Conservation (phyloP, 2,888 invertebrate species). For the Schizaphis graminum region DNA sequence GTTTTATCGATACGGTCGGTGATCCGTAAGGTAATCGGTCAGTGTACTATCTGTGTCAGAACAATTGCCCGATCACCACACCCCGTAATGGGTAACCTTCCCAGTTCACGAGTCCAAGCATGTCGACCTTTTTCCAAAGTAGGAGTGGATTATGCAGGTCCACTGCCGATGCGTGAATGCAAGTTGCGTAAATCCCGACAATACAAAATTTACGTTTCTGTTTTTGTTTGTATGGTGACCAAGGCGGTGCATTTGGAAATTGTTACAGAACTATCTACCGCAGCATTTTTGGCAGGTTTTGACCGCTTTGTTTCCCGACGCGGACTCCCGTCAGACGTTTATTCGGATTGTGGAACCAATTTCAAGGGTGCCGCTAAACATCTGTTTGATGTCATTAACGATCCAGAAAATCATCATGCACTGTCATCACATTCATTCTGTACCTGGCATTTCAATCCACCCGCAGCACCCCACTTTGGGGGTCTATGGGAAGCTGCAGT, state of each 20-base stretch:
- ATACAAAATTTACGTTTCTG: not conserved
- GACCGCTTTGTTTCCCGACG: not conserved
- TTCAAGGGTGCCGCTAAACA: not conserved
- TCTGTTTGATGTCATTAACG: not conserved
- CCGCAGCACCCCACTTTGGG: no score
- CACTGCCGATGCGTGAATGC: conserved; percentile 57
- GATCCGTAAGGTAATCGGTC: conserved; percentile 52
- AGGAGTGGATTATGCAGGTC: conserved; percentile 66
- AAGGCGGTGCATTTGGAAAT: not conserved
- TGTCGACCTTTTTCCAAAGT: conserved; percentile 41
- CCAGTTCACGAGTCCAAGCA: conserved; percentile 48
- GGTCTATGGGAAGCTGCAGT: no score
- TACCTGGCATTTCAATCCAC: no score
- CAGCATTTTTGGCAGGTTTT: not conserved
- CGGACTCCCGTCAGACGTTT: not conserved
- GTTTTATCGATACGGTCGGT: not conserved
- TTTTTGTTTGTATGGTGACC: not conserved
- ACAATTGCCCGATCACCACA: conserved; percentile 26
- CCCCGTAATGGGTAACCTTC: conserved; percentile 65
- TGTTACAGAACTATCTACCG: not conserved
- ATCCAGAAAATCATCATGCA: no score
- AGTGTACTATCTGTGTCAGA: not conserved
- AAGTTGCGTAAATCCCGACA: conserved; percentile 9
- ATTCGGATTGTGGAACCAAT: not conserved
- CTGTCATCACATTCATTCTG: no score